Percentiles rank a stretch among this genome's conserved stretches.
Evolutionary conservation across 1,140 invertebrate species (phyloP).

Genomic region (Drosophila varians): DNA sequence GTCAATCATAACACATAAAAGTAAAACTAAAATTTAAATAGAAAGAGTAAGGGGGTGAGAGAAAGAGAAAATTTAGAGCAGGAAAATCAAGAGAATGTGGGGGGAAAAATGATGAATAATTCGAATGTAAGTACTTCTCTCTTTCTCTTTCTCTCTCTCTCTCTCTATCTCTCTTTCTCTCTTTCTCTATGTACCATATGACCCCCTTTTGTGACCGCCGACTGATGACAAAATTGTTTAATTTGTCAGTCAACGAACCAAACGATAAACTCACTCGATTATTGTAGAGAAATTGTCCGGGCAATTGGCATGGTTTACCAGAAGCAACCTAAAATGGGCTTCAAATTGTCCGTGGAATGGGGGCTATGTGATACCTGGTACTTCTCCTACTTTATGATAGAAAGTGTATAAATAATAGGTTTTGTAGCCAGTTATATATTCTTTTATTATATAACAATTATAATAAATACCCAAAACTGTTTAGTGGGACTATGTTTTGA

Average conservation of each 20-base stretch:
- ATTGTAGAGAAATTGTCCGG: background rate
- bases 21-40: conserved; percentile 38
- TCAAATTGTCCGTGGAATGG: background rate
- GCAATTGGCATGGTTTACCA: no score
- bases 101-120: conserved; percentile 22
- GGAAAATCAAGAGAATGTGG: conserved; percentile 55
- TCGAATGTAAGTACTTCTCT: no score
- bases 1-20: conserved; percentile 71
- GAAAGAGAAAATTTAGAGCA: conserved; percentile 61
- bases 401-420: no score
- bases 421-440: no score
- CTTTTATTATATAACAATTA: no score
- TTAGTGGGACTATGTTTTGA: no score
- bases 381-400: no score
- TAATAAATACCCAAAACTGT: no score
- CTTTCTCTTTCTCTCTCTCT: no score
- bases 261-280: conserved; percentile 11
- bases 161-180: no score
- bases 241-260: conserved; percentile 40
- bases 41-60: conserved; percentile 22
- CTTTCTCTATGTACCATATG: conserved; percentile 24
- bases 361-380: no score
- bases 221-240: conserved; percentile 72
- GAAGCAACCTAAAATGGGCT: no score
- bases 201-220: conserved; percentile 5